These are phyloP conservation scores for Xestia ashworthii DNA, from an alignment of 2,888 invertebrate genomes.

Conservation along the genomic window DNA sequence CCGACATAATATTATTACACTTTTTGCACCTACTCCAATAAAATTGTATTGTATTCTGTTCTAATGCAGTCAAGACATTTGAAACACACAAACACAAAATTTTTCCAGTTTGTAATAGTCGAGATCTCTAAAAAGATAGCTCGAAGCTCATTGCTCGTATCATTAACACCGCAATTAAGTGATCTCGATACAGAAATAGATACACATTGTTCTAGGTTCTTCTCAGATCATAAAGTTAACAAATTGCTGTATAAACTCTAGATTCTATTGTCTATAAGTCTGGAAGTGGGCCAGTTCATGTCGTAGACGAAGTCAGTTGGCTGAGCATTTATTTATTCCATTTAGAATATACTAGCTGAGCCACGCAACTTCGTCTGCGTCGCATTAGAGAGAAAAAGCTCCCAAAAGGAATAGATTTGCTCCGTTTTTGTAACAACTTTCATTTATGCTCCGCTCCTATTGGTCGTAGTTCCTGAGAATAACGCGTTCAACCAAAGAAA, in stretches of 20 bases:
- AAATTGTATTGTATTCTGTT: too few species aligned
- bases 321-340: not conserved
- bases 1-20: too few species aligned
- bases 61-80: not conserved
- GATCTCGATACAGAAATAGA: constrained; percentile 8
- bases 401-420: too few species aligned
- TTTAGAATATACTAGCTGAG: not conserved
- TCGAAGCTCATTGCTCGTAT: constrained; percentile 11
- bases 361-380: too few species aligned
- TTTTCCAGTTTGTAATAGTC: not conserved
- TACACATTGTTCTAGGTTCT: constrained; percentile 26
- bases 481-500: too few species aligned
- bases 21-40: too few species aligned
- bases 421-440: too few species aligned
- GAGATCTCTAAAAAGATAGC: constrained; percentile 31
- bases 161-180: constrained; percentile 25
- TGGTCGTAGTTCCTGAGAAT: too few species aligned
- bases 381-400: too few species aligned
- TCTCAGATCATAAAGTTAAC: constrained; percentile 26
- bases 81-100: not conserved
- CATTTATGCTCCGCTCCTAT: too few species aligned
- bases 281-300: constrained; percentile 40
- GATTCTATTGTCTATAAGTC: constrained; percentile 41
- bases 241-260: constrained; percentile 41
- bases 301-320: not conserved